A percentile compares a stretch with the other conserved stretches of the same genome.
phyloP scores from a whole-genome alignment of 2,888 invertebrate genomes.

The Polylopha cassiicola region DNA sequence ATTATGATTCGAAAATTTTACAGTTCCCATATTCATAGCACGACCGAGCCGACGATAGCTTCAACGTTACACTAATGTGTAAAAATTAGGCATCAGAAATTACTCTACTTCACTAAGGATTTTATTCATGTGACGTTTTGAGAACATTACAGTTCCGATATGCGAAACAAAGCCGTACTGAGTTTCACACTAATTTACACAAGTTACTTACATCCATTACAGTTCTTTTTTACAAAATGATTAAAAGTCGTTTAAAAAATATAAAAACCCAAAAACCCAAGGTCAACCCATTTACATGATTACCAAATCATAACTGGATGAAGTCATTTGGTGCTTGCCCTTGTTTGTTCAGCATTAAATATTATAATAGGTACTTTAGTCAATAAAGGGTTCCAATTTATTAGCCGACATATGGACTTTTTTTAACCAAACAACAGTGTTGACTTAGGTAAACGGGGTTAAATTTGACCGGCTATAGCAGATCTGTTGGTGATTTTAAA shows the following conservation, averaged over 20 bases:
- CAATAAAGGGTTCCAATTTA: constrained; percentile 72
- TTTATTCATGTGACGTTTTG: constrained; percentile 1
- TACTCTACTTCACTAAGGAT: too few species aligned
- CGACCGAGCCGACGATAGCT: too few species aligned
- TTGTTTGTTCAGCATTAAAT: constrained; percentile 74
- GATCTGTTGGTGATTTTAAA: constrained; percentile 2
- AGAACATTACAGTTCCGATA: background rate
- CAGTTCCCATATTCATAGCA: too few species aligned
- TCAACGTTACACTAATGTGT: too few species aligned
- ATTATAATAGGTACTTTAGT: constrained; percentile 64
- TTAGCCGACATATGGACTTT: constrained; percentile 53
- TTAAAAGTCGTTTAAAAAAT: constrained; percentile 20
- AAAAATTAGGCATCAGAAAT: too few species aligned
- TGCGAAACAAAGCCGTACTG: too few species aligned
- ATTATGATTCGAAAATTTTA: too few species aligned
- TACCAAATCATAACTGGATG: constrained; percentile 41
- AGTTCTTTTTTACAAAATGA: too few species aligned
- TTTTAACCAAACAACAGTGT: constrained; percentile 44
- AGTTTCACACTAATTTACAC: too few species aligned
- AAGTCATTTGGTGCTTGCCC: constrained; percentile 65
- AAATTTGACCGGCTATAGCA: constrained; percentile 14
- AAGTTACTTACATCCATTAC: too few species aligned
- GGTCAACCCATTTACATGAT: constrained; percentile 30
- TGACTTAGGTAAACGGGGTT: constrained; percentile 43
- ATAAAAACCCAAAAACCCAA: constrained; percentile 31